Conservation (phyloP, 2,113 vertebrate genomes). For the Strix aluco region DNA sequence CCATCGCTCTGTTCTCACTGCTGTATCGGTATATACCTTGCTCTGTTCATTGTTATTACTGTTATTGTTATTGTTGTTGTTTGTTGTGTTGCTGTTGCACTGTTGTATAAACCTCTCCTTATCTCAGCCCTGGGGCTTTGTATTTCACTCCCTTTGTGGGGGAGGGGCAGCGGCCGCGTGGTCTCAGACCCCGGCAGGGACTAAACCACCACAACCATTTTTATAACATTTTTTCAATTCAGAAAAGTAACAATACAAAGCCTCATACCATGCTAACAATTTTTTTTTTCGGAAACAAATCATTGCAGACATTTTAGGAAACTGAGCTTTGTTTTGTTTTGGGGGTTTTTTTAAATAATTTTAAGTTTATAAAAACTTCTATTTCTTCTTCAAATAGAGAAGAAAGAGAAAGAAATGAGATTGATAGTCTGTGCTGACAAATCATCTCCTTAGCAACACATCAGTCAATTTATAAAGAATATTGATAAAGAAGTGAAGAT, state of each 20-base stretch:
- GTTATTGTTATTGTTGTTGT: no score
- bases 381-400: background rate
- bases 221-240: background rate
- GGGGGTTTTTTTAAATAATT: background rate
- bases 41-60: no score
- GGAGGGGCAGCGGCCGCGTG: no score
- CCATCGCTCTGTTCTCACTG: no score
- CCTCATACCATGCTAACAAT: background rate
- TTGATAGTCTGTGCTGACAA: background rate
- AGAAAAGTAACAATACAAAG: background rate
- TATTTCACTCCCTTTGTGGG: no score
- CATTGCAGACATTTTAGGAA: background rate
- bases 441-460: accelerated
- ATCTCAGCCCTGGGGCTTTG: no score
- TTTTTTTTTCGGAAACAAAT: background rate
- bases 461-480: background rate
- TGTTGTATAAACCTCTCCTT: no score
- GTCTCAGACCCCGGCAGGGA: no score
- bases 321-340: no score
- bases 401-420: background rate
- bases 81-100: no score
- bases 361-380: background rate
- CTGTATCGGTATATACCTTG: no score
- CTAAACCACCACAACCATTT: background rate
- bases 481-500: background rate